Evolutionary conservation across 2,797 vertebrate genomes (phyloP).

Genomic region (Pseudochirops cupreus): DNA sequence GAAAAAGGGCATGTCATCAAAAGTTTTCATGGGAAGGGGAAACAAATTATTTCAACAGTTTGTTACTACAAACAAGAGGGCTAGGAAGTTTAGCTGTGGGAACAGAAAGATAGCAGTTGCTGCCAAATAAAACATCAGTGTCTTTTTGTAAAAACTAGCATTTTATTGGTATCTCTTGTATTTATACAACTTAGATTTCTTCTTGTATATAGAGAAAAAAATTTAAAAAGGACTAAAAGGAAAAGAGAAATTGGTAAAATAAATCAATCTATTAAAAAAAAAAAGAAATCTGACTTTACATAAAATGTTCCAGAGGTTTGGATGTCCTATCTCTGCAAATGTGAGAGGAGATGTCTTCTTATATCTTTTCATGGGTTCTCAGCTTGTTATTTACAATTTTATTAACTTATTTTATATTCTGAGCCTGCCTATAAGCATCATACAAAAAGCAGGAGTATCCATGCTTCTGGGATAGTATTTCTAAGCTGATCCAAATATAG

Average conservation of each 20-base stretch:
- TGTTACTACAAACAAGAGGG: not conserved
- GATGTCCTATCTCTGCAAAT: not conserved
- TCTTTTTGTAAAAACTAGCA: not conserved
- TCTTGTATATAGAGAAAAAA: not conserved
- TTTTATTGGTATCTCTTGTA: not conserved
- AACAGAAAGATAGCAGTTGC: not conserved
- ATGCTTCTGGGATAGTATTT: not conserved
- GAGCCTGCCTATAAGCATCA: not conserved
- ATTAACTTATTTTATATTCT: not conserved
- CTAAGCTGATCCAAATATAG: not conserved
- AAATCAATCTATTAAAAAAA: not conserved
- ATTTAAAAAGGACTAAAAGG: not conserved
- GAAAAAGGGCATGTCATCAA: not conserved
- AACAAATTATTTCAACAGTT: not conserved
- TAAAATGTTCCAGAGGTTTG: not conserved
- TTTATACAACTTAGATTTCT: not conserved
- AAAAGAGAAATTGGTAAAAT: not conserved
- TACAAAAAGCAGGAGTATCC: not conserved
- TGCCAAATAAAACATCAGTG: not conserved
- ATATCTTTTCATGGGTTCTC: not conserved
- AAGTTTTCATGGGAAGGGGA: not conserved
- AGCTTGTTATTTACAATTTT: not conserved
- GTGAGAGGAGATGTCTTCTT: not conserved
- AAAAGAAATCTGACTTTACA: not conserved
- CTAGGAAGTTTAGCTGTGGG: not conserved